phyloP scores from a whole-genome alignment of 2,888 invertebrate species.

The Eudemis profundana region DNA sequence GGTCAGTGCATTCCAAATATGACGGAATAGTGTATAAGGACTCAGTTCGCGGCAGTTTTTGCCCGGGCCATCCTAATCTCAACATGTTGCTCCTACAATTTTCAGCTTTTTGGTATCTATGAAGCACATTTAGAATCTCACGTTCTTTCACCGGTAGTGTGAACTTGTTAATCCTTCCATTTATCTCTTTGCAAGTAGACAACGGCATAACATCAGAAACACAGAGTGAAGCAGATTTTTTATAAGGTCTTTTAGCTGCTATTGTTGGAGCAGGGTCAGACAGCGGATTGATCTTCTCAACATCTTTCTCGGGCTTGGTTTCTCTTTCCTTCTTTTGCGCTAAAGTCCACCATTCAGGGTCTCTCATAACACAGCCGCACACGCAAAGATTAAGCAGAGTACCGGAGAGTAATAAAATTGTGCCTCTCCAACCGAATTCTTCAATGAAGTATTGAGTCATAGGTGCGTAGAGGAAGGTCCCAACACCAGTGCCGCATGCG shows the following conservation, averaged over 20 bases:
- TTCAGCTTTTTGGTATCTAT: conserved; percentile 28
- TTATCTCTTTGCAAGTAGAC: conserved; percentile 10
- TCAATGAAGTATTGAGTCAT: conserved; percentile 92
- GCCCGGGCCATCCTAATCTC: conserved; percentile 33
- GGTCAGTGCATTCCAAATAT: conserved; percentile 88
- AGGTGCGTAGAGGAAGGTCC: conserved; percentile 95
- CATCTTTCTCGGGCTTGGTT: conserved; percentile 45
- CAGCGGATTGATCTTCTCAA: conserved; percentile 45
- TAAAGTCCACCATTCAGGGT: conserved; percentile 92
- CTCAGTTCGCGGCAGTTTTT: conserved; percentile 61
- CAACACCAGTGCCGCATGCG: conserved; percentile 95
- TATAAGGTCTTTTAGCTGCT: conserved; percentile 66
- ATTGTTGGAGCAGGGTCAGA: conserved; percentile 53
- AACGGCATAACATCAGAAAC: conserved; percentile 59
- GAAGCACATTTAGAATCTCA: conserved; percentile 21
- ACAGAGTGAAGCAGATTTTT: conserved; percentile 81
- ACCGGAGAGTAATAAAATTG: conserved; percentile 92
- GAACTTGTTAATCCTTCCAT: conserved; percentile 24
- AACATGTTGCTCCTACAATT: conserved; percentile 7
- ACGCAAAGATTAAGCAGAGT: conserved; percentile 94
- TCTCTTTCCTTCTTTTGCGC: conserved; percentile 84
- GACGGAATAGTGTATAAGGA: conserved; percentile 92
- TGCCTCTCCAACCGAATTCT: conserved; percentile 94
- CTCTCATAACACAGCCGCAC: conserved; percentile 94
- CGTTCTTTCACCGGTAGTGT: conserved; percentile 23